Base-by-base conservation (phyloP, 2,888 invertebrate species). In the Osmoderma eremita region DNA sequence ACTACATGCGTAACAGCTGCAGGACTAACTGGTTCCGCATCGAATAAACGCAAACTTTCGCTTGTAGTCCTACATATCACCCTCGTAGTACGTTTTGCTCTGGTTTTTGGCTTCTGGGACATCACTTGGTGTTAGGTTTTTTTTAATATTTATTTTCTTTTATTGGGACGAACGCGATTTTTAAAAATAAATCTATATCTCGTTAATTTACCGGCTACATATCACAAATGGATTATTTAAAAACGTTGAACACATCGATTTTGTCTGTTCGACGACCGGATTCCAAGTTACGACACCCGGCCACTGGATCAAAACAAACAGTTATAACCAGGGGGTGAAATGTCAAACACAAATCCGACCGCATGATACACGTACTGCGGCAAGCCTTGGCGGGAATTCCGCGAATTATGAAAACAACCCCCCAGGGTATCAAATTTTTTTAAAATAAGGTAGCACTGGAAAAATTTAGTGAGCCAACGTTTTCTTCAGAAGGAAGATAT, bases 61-160 rank as follows among this genome's bases (percentile, higher is more conserved):
- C 88, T 90, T 77, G 90, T 90, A 75, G 89, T 89, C 81, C 88
- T 87, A 82, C 88, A 88, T 80, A 89, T 86, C 79, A 87, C 86
- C 48, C 71, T 67, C 5, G 67, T 68, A 39, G 50, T 66, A 58
- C 65, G 67, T 39, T 65, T 65, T 12, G 45, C 56, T 48, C 65
- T 54, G 18, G n/a, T 15, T 54, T 65, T 65, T 39, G 54, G 65
- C 42, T 65, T 65, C 56, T 65, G 65, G 20, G 65, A 65, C 65
- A 65, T 65, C 48, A 45, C 41, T 63, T 36, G 49, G 41, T 36
- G 13, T 18, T 48, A 10, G 30, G 10, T 30, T 3, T 24, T 3
- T 30, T 8, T 30, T 30, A n/a, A 50, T 63, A 51, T 22, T 42
- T 39, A 17, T 17, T 65, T 36, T 42, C 10, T 17, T 65, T 38